These are phyloP conservation scores for Sciurus vulgaris DNA, from an alignment of 2,797 vertebrate species.

Conservation along the genomic window DNA sequence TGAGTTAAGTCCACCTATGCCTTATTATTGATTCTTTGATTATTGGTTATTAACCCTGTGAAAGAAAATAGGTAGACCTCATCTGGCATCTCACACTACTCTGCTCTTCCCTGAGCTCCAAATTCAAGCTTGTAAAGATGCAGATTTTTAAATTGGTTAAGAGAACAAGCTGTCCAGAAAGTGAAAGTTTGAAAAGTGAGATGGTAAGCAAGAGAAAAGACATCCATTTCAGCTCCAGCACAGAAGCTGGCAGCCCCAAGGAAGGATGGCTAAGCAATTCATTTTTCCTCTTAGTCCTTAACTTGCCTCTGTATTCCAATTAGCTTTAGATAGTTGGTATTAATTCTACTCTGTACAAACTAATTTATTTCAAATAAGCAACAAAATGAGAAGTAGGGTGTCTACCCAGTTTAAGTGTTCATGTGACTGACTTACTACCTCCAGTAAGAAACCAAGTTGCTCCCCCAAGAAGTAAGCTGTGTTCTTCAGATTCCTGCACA, in stretches of 20 bases:
- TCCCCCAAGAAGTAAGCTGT: not conserved
- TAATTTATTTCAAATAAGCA: slow-evolving; percentile 74
- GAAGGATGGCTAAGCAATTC: slow-evolving; percentile 36
- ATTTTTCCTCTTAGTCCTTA: slow-evolving; percentile 53
- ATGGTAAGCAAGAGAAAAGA: slow-evolving; percentile 1
- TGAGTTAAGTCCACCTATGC: slow-evolving; percentile 14
- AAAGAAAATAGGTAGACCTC: slow-evolving; percentile 40
- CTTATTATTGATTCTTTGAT: not conserved
- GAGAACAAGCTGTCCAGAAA: slow-evolving; percentile 59
- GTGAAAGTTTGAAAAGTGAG: not conserved
- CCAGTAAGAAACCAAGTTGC: slow-evolving; percentile 22
- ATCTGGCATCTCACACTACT: slow-evolving; percentile 24
- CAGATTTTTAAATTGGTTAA: slow-evolving; percentile 39
- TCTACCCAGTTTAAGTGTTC: not conserved
- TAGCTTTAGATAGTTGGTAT: slow-evolving; percentile 70
- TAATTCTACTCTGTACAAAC: slow-evolving; percentile 73
- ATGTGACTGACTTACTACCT: not conserved
- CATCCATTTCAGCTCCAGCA: not conserved
- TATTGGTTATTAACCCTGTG: not conserved
- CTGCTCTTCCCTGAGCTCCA: slow-evolving; percentile 23
- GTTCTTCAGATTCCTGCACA: not conserved
- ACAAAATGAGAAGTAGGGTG: slow-evolving; percentile 34
- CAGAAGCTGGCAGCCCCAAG: slow-evolving; percentile 16
- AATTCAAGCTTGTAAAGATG: slow-evolving; percentile 50
- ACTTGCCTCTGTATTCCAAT: slow-evolving; percentile 56